phyloP scores from a whole-genome alignment of 2,888 invertebrate genomes.

The Coenonympha arcania region DNA sequence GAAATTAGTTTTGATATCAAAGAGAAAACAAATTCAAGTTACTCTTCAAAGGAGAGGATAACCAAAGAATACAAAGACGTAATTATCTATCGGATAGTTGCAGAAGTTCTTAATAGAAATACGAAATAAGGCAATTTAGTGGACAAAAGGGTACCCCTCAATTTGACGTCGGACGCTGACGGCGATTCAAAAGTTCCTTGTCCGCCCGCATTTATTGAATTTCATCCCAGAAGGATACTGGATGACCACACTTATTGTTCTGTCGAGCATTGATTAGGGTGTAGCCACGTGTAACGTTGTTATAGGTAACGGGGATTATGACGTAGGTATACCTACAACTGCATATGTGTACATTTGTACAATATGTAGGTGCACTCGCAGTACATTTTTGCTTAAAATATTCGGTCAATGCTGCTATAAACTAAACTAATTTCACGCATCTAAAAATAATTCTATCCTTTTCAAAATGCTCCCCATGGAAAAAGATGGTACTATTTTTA shows the following conservation, averaged over 20 bases:
- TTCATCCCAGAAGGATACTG: conserved; percentile 46
- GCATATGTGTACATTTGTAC: not conserved
- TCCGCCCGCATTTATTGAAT: conserved; percentile 67
- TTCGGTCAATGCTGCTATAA: no score
- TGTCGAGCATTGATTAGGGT: conserved; percentile 56
- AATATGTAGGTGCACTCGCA: not conserved
- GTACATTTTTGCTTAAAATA: no score
- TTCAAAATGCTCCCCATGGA: no score
- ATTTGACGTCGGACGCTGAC: conserved; percentile 45
- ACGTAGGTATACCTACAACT: no score
- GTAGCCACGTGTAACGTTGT: conserved; percentile 43
- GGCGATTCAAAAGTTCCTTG: conserved; percentile 68
- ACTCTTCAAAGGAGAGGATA: conserved; percentile 10
- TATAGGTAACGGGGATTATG: conserved; percentile 22
- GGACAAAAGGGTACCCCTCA: conserved; percentile 65
- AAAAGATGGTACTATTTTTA: no score
- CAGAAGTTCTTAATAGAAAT: conserved; percentile 64
- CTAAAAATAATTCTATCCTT: no score
- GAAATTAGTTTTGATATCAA: conserved; percentile 35
- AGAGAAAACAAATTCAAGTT: conserved; percentile 35
- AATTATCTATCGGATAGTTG: conserved; percentile 67
- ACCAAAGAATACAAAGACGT: conserved; percentile 60
- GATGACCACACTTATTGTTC: conserved; percentile 68
- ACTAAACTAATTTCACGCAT: no score
- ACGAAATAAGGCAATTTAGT: conserved; percentile 68